Evolutionary conservation across 2,113 vertebrate species (phyloP), one percentile per base, ranked within the genome.

Genomic region (Myotis yumanensis): DNA sequence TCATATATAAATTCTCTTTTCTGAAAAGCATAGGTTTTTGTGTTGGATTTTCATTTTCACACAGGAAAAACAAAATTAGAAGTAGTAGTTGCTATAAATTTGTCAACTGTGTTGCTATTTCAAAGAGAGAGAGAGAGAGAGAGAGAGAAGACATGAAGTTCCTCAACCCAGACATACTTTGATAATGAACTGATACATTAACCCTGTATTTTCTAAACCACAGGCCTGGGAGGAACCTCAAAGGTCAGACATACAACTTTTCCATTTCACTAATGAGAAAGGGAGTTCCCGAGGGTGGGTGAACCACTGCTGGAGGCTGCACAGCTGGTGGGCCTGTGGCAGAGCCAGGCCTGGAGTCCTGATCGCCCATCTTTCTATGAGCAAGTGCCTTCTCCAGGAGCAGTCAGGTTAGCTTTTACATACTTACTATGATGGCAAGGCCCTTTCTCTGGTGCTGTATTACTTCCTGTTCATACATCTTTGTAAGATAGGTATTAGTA

Each of bases 141-240:
- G 22, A 59, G 52, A 52, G 52, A 54, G 52, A 69, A 84, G 66
- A 46, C 17, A 28, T 51, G 7, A 40, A 91, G 12, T 28, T 89
- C n/a, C 57, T 95, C n/a, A 46, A 69, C 57, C 6, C 7, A 46
- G n/a, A 85, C n/a, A 37, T 89, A 54, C 40, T 80, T 15, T 18
- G 28, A 92, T 72, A 87, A 57, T 86, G 51, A 83, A 73, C 7
- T 72, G 25, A 62, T 52, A 96, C 0, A 3, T 51, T 76, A 80
- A 82, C 64, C 35, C 66, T 69, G 93, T 72, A 75, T 94, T 89
- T 96, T 93, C 51, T 86, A 77, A 93, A 57, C 79, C 71, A 52
- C 7, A 85, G 66, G 75, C 5, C 84, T 81, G 32, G 32, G 28
- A 83, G 59, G 46, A 25, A 80, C 20, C 11, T 46, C 10, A 32